Evolutionary conservation across 2,797 vertebrate species (phyloP), one percentile per base, ranked within the genome.

Genomic region (Enteromius radiatus): DNA sequence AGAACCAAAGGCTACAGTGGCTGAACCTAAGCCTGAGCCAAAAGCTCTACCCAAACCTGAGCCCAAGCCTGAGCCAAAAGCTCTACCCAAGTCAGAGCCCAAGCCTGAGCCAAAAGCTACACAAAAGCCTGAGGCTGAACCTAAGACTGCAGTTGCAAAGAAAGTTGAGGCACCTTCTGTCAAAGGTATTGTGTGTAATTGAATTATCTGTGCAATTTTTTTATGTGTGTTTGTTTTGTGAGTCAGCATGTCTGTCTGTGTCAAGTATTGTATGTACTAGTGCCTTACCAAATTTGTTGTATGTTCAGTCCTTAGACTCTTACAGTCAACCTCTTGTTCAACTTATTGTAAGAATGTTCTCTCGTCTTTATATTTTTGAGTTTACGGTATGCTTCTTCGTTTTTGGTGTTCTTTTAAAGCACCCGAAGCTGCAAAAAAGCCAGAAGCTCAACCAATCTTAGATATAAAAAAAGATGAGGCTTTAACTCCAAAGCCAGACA

Each of bases 331-430:
- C 54, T 75, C 69, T 82, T 64, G 14, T 47, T 52, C 5, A 61
- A 4, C 41, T 80, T 63, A 3, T 11, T 43, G 41, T 43, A 33
- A 43, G 26, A 41, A 68, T 64, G 38, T 78, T 7, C 5, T 1
- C n/a, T 33, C 77, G 75, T 80, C 74, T 23, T 19, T 56, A 54
- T 80, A 73, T 9, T 84, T 41, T 74, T 5, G 38, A 26, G 59
- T 31, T 76, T 41, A 82, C 17, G 71, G 54, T 52, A 52, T 67
- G 45, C 43, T 64, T 65, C 74, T 70, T 86, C 52, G 54, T 69
- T 36, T 87, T 83, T 33, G 68, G 88, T 92, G 70, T 91, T 92
- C 73, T 95, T 93, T 95, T 61, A 91, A 96, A 97, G 93, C 93
- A 78, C 91, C 92, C 86, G 93, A 93, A 84, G 80, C 73, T 80